Base-by-base conservation (phyloP, 2,113 vertebrate species). In the Sander vitreus region DNA sequence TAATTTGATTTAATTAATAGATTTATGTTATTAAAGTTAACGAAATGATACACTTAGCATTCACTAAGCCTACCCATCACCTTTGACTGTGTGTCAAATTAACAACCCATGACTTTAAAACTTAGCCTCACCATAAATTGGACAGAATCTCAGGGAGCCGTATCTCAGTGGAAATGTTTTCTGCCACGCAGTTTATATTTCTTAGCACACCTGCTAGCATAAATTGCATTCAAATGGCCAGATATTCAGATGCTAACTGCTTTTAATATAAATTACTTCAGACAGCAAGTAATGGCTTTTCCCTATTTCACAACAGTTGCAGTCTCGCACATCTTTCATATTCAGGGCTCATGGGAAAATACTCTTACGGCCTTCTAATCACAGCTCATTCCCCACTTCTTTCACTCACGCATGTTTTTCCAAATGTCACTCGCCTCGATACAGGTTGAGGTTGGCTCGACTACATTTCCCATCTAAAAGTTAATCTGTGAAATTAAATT, bases 191-290 rank as follows among this genome's bases (percentile, higher is more conserved):
- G 88, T 91, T 92, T 84, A 93, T 92, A 91, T 94, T 93, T 91
- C 85, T 87, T 30, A 50, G 83, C 83, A 87, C 87, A 91, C 84
- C 88, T 83, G 80, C 78, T 65, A 83, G 83, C 86, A 91, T 93
- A 91, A 92, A 94, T 94, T 95, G 92, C 90, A 82, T 91, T 84
- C 60, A 57, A 73, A 73, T 83, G 85, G 62, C 70, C 85, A 89
- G 81, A 93, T 89, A 91, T 93, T 91, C 89, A 88, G 66, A 85
- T 48, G 81, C 84, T 90, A 91, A 93, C 79, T 76, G 73, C 76
- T 93, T 94, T 95, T 91, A 92, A 90, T 92, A 93, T 88, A 94
- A 93, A 94, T 93, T 83, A 89, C 89, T 87, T 87, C 79, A 91
- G 90, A 93, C 86, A 80, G 84, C 88, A 60, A 91, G 92, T 94